phyloP scores from a whole-genome alignment of 2,113 vertebrate species.

The Salminus brasiliensis region DNA sequence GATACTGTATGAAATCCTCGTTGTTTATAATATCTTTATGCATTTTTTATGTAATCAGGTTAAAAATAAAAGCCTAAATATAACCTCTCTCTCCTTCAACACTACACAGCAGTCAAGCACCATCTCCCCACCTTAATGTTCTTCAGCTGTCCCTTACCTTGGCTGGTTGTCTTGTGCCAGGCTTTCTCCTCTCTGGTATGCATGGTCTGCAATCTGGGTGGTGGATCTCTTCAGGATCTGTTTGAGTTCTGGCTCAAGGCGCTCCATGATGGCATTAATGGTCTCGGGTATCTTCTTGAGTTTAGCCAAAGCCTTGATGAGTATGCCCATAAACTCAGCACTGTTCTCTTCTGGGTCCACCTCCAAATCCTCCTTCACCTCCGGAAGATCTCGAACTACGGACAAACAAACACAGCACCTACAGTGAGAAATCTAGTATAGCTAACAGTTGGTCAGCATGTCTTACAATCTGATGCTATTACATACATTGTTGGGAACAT shows the following conservation, averaged over 20 bases:
- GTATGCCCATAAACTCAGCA: constrained; percentile 91
- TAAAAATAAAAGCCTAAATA: too few species aligned
- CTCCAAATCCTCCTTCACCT: constrained; percentile 84
- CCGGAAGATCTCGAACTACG: constrained; percentile 84
- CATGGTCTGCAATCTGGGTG: constrained; percentile 93
- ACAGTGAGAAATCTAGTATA: not conserved
- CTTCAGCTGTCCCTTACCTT: constrained; percentile 71
- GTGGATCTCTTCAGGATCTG: constrained; percentile 96
- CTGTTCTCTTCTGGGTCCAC: constrained; percentile 96
- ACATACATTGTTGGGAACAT: too few species aligned
- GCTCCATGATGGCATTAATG: constrained; percentile 94
- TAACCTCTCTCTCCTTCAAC: too few species aligned
- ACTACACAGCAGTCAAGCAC: not conserved
- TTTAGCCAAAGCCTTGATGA: constrained; percentile 94
- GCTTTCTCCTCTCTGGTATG: constrained; percentile 92
- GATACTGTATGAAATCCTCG: too few species aligned
- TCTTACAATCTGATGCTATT: not conserved
- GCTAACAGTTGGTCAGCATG: not conserved
- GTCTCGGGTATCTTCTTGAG: constrained; percentile 95
- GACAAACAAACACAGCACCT: not conserved
- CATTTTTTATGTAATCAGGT: too few species aligned
- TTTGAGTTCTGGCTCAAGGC: constrained; percentile 93
- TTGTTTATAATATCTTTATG: too few species aligned
- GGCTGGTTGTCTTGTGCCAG: constrained; percentile 90
- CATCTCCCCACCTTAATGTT: not conserved